A percentile compares a stretch with the other conserved stretches of the same genome.
Conservation (phyloP, 2,888 invertebrate species). For the Apodemia mormo region DNA sequence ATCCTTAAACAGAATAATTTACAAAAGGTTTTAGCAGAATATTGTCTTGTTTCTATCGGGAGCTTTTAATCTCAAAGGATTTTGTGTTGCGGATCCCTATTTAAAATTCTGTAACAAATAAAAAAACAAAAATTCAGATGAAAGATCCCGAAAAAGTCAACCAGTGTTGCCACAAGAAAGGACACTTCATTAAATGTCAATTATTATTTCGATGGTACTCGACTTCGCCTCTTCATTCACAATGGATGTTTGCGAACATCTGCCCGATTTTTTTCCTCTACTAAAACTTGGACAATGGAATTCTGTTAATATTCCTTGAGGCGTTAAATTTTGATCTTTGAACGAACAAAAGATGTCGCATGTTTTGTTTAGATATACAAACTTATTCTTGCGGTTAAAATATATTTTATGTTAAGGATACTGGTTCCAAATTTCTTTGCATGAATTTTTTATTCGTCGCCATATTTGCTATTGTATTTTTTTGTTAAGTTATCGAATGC, state of each 20-base stretch:
- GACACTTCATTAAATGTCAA: slow-evolving; percentile 73
- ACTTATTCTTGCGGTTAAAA: background rate
- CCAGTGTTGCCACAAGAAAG: slow-evolving; percentile 36
- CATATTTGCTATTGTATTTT: slow-evolving; percentile 14
- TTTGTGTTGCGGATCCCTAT: too few species aligned
- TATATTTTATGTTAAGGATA: background rate
- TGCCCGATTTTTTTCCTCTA: slow-evolving; percentile 51
- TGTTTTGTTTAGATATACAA: slow-evolving; percentile 41
- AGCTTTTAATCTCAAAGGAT: too few species aligned
- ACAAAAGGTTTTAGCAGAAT: too few species aligned
- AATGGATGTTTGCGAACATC: slow-evolving; percentile 62
- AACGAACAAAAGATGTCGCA: slow-evolving; percentile 48
- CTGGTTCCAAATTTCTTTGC: slow-evolving; percentile 1
- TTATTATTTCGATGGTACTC: slow-evolving; percentile 55
- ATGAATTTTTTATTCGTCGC: background rate
- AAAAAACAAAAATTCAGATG: background rate
- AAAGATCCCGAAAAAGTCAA: slow-evolving; percentile 34
- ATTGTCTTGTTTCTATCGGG: too few species aligned
- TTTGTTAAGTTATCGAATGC: slow-evolving; percentile 10
- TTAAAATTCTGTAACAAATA: too few species aligned
- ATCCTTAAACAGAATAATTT: too few species aligned
- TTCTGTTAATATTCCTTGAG: slow-evolving; percentile 49
- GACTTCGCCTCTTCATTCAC: slow-evolving; percentile 54
- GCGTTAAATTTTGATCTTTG: slow-evolving; percentile 68
- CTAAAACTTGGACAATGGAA: slow-evolving; percentile 45